A percentile compares a stretch with the other conserved stretches of the same genome.
phyloP scores from a whole-genome alignment of 2,888 invertebrate species.

The Brachyptera putata region DNA sequence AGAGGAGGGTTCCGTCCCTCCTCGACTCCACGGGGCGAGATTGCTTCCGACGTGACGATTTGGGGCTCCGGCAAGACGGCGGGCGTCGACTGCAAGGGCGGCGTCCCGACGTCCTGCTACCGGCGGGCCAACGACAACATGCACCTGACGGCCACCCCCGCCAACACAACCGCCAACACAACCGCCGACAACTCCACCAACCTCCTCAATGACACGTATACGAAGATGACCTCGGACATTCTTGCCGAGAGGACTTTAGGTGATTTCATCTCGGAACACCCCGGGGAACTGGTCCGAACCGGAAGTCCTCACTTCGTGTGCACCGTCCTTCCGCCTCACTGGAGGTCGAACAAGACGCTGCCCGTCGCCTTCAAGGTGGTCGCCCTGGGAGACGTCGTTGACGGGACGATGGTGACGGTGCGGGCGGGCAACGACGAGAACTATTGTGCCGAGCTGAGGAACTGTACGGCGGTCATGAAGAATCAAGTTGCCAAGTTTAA shows the following conservation, averaged over 20 bases:
- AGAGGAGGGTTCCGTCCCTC: conserved; percentile 26
- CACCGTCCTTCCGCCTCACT: conserved; percentile 90
- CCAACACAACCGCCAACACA: conserved; percentile 46
- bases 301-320: conserved; percentile 93
- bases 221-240: conserved; percentile 87
- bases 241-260: conserved; percentile 82
- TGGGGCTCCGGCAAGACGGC: conserved; percentile 30
- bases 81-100: conserved; percentile 20
- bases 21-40: conserved; percentile 26
- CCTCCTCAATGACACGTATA: conserved; percentile 72
- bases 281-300: conserved; percentile 87
- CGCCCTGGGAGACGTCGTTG: conserved; percentile 88
- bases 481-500: conserved; percentile 99
- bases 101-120: conserved; percentile 31
- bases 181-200: conserved; percentile 57
- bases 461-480: conserved; percentile 95
- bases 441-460: conserved; percentile 91
- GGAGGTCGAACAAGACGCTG: conserved; percentile 97
- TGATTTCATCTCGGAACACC: conserved; percentile 83
- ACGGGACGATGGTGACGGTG: conserved; percentile 94
- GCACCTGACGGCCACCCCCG: conserved; percentile 50
- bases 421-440: conserved; percentile 98
- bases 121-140: conserved; percentile 37
- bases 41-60: conserved; percentile 35
- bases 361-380: conserved; percentile 97